Percentiles rank a stretch among this genome's conserved stretches.
phyloP scores from a whole-genome alignment of 2,888 invertebrate genomes.

The Meliscaeva auricollis region DNA sequence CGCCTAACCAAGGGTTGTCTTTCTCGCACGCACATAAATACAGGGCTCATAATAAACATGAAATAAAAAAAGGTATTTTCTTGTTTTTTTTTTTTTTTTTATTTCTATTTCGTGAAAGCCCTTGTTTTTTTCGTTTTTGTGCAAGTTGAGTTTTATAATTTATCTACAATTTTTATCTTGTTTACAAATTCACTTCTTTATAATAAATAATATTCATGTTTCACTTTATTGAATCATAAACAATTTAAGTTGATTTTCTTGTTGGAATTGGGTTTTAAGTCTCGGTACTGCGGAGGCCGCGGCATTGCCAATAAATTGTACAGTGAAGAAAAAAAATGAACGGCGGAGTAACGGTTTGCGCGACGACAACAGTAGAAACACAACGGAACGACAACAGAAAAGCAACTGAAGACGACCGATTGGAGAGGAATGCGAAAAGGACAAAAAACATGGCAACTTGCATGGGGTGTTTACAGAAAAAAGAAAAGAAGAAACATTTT shows the following conservation, averaged over 20 bases:
- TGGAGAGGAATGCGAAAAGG: conserved; percentile 67
- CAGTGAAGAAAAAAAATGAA: conserved; percentile 25
- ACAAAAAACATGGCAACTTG: conserved; percentile 64
- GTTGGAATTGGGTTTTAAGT: conserved; percentile 26
- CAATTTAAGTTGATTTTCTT: conserved; percentile 22
- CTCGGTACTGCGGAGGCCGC: conserved; percentile 27
- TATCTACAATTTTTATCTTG: not conserved
- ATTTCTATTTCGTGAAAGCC: conserved; percentile 42
- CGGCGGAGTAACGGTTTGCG: conserved; percentile 60
- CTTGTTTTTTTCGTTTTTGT: conserved; percentile 36
- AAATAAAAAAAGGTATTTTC: conserved; percentile 50
- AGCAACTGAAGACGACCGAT: conserved; percentile 76
- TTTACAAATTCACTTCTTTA: not conserved
- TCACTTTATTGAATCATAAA: not conserved
- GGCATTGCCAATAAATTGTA: conserved; percentile 45
- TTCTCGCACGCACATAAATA: conserved; percentile 65
- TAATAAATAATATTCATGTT: not conserved
- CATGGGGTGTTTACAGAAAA: conserved; percentile 63
- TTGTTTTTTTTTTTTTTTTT: conserved; percentile 35
- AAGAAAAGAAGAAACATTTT: conserved; percentile 31
- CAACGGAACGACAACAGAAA: conserved; percentile 78
- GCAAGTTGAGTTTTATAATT: not conserved
- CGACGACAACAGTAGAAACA: conserved; percentile 66
- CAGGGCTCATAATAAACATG: conserved; percentile 68
- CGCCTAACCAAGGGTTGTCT: conserved; percentile 53